phyloP scores from a whole-genome alignment of 92 coral and sea anemone species.

The Meandrina meandrites region DNA sequence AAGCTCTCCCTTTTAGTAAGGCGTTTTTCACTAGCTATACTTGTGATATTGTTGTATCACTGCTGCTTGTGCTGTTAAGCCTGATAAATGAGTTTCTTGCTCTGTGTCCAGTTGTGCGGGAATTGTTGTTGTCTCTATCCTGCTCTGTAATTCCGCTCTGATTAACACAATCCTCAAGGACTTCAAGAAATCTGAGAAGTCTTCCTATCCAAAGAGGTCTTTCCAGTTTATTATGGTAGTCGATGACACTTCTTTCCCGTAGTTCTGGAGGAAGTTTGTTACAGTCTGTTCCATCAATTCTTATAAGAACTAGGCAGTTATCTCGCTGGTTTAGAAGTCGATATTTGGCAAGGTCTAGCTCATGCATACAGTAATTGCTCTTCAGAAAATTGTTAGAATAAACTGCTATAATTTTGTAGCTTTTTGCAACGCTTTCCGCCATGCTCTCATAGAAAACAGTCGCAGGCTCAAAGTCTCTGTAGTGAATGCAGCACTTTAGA shows the following conservation, averaged over 20 bases:
- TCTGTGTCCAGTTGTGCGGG: background rate
- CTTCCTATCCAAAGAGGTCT: constrained; percentile 7
- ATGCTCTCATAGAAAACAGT: constrained; percentile 9
- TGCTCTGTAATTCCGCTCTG: background rate
- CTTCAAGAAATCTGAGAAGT: constrained; percentile 22
- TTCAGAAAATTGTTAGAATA: constrained; percentile 22
- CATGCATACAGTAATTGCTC: constrained; percentile 13
- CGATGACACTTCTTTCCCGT: constrained; percentile 6
- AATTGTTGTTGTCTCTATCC: background rate
- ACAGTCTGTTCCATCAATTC: constrained; percentile 11
- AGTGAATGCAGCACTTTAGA: constrained; percentile 36
- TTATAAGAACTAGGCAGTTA: constrained; percentile 6
- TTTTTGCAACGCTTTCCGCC: constrained; percentile 22
- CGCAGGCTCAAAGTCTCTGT: constrained; percentile 25
- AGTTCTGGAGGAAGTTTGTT: background rate
- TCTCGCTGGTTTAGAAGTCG: constrained; percentile 11
- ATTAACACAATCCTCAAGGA: background rate
- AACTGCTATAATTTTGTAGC: constrained; percentile 38
- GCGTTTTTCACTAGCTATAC: background rate
- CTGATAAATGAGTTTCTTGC: background rate
- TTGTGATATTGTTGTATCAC: background rate
- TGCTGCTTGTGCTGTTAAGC: constrained; percentile 21
- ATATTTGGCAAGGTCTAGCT: constrained; percentile 12
- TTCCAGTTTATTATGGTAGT: background rate
- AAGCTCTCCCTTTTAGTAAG: background rate